A percentile compares a stretch with the other conserved stretches of the same genome.
phyloP scores from a whole-genome alignment of 92 coral and sea anemone genomes.

The Heteractis magnifica region DNA sequence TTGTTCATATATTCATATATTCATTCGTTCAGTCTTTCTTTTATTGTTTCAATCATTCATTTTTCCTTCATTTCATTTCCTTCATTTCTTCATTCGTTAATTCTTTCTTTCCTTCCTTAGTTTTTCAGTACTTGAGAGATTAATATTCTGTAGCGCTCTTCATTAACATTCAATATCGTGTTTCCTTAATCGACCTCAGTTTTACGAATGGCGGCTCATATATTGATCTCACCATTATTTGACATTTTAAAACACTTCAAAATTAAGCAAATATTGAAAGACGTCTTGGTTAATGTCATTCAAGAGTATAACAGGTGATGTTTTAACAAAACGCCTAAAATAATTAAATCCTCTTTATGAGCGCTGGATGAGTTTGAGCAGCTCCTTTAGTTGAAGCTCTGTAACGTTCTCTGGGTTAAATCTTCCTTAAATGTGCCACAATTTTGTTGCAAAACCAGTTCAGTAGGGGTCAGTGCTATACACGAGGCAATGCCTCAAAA shows the following conservation, averaged over 20 bases:
- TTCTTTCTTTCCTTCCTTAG: not conserved
- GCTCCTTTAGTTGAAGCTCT: too few relatives aligned
- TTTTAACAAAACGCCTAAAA: not conserved
- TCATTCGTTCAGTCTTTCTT: not conserved
- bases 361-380: not conserved
- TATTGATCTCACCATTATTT: not conserved
- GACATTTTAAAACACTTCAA: not conserved
- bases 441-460: too few relatives aligned
- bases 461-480: too few relatives aligned
- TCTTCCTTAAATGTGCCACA: too few relatives aligned
- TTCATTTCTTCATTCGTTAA: not conserved
- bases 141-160: not conserved
- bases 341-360: not conserved
- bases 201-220: not conserved
- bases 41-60: not conserved
- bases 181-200: not conserved
- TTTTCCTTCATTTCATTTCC: not conserved
- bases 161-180: not conserved
- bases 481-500: too few relatives aligned
- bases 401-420: too few relatives aligned
- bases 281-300: not conserved
- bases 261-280: not conserved
- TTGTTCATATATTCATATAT: not conserved
- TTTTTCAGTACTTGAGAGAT: not conserved
- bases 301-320: not conserved